phyloP scores from a whole-genome alignment of 2,113 vertebrate genomes.

The Pholis gunnellus region DNA sequence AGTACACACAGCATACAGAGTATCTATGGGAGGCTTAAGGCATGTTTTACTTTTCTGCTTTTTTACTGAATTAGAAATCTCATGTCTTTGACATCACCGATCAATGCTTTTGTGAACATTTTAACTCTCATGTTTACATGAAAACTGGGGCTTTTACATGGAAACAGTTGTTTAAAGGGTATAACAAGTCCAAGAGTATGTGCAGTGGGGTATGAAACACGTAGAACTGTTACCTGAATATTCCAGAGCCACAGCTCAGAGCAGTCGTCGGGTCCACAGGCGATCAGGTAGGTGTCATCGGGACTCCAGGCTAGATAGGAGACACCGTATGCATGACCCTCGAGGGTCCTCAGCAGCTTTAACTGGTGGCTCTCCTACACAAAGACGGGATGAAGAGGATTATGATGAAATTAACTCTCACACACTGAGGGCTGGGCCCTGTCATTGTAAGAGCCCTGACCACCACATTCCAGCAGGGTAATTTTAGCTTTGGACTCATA shows the following conservation, averaged over 20 bases:
- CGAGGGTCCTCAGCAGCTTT: constrained; percentile 95
- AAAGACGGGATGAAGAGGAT: constrained; percentile 1
- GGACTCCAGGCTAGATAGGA: constrained; percentile 99
- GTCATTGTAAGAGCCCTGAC: neutral
- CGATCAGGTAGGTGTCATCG: constrained; percentile 97
- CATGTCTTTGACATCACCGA: neutral
- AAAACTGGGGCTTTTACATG: neutral
- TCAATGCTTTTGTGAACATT: neutral
- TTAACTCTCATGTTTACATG: neutral
- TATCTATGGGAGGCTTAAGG: constrained; percentile 25
- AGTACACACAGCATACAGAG: constrained; percentile 58
- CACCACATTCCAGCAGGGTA: neutral
- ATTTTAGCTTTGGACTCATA: constrained; percentile 6
- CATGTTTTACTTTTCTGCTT: neutral
- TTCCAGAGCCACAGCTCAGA: constrained; percentile 99
- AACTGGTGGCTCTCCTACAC: constrained; percentile 95
- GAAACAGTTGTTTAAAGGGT: neutral
- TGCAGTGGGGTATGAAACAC: neutral
- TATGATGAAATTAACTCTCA: neutral
- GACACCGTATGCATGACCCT: constrained; percentile 97
- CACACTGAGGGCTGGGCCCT: neutral
- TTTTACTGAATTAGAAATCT: constrained; percentile 10
- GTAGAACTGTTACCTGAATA: constrained; percentile 87
- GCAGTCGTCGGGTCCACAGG: constrained; percentile 99
- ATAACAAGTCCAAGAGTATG: neutral